phyloP scores from a whole-genome alignment of 2,797 vertebrate genomes.

The Alca torda region DNA sequence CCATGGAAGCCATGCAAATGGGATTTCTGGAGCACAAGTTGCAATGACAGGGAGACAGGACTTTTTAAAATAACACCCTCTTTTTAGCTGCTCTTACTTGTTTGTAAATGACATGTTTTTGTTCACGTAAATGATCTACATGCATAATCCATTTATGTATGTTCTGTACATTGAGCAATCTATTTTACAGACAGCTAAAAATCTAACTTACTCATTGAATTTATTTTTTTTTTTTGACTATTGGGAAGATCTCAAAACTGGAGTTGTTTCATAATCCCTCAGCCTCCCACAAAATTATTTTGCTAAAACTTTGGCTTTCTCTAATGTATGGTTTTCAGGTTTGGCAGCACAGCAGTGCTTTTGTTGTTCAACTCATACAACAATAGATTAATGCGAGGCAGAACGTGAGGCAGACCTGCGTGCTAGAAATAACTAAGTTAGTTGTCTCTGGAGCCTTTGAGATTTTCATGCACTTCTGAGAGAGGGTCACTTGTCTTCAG shows the following conservation, averaged over 20 bases:
- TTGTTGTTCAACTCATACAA: not conserved
- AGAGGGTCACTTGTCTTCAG: not conserved
- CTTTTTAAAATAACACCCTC: not conserved
- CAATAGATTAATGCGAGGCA: not conserved
- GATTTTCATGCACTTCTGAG: not conserved
- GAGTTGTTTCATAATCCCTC: conserved; percentile 34
- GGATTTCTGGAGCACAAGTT: conserved; percentile 86
- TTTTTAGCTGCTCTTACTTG: not conserved
- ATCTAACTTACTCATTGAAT: not conserved
- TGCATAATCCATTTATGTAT: not conserved
- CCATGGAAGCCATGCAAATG: conserved; percentile 82
- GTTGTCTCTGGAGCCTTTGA: not conserved
- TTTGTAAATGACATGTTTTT: conserved; percentile 5
- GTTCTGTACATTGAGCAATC: not conserved
- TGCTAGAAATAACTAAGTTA: not conserved
- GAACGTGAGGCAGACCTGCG: not conserved
- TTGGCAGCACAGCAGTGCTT: conserved; percentile 5
- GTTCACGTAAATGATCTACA: not conserved
- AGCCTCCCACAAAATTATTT: conserved; percentile 31
- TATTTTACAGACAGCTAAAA: conserved; percentile 16
- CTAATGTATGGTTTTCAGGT: not conserved
- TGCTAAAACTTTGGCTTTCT: not conserved
- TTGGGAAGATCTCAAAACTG: conserved; percentile 20
- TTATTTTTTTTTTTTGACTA: not conserved
- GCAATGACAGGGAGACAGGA: conserved; percentile 67